A percentile compares a stretch with the other conserved stretches of the same genome.
Evolutionary conservation across 2,888 invertebrate species (phyloP).

Genomic region (Halictus quadricinctus): DNA sequence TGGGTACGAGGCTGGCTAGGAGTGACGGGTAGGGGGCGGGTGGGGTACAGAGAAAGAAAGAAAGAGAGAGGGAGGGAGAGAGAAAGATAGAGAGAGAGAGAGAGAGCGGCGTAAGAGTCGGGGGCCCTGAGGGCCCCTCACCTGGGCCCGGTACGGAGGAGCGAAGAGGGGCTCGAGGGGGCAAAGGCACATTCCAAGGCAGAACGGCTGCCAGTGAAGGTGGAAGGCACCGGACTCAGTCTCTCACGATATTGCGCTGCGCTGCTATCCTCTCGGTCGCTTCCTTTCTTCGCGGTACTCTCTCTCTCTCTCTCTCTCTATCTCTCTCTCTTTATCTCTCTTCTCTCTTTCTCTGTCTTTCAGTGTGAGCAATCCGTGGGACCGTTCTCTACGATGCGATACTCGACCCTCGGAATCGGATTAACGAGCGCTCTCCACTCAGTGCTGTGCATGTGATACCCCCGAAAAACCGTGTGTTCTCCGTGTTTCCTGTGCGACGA

Average conservation of each 20-base stretch:
- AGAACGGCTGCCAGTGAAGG: slow-evolving; percentile 78
- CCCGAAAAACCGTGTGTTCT: not conserved
- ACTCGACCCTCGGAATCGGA: slow-evolving; percentile 28
- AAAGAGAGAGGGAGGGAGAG: too few relatives aligned
- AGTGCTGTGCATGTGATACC: slow-evolving; percentile 22
- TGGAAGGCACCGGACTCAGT: slow-evolving; percentile 70
- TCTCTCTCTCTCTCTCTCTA: slow-evolving; percentile 18
- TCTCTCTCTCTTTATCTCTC: slow-evolving; percentile 4
- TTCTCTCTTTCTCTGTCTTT: slow-evolving; percentile 18
- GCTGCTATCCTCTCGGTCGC: slow-evolving; percentile 46
- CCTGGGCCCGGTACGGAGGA: slow-evolving; percentile 37
- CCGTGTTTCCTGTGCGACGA: not conserved
- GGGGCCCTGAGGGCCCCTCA: slow-evolving; percentile 63
- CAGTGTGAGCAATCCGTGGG: slow-evolving; percentile 28
- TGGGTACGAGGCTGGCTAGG: slow-evolving; percentile 30
- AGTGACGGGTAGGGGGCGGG: slow-evolving; percentile 37
- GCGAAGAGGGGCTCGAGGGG: slow-evolving; percentile 69
- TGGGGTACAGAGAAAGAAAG: slow-evolving; percentile 5
- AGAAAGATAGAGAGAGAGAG: not conserved
- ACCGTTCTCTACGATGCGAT: slow-evolving; percentile 17
- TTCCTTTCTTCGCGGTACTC: slow-evolving; percentile 48
- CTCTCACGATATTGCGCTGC: slow-evolving; percentile 66
- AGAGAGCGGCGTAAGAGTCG: slow-evolving; percentile 50
- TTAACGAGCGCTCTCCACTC: slow-evolving; percentile 18
- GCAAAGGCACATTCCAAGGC: slow-evolving; percentile 80